A percentile compares a stretch with the other conserved stretches of the same genome.
phyloP scores from a whole-genome alignment of 2,888 invertebrate genomes.

The Thereva nobilitata region DNA sequence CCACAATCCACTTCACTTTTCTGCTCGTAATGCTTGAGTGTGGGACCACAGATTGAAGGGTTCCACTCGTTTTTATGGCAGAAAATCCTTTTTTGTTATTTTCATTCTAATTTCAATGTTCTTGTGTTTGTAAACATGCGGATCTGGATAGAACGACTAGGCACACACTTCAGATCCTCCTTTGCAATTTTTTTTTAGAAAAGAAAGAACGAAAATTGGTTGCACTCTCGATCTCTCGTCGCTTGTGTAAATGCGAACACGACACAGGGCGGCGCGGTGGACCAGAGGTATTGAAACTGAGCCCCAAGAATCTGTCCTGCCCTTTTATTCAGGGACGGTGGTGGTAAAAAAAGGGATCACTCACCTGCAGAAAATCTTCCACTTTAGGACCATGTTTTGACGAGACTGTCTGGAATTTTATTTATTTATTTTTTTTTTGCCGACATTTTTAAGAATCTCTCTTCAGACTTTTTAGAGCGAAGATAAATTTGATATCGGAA shows the following conservation, averaged over 20 bases:
- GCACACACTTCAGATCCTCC: slow-evolving; percentile 8
- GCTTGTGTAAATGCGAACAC: slow-evolving; percentile 2
- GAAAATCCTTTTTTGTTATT: neutral
- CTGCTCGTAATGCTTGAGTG: slow-evolving; percentile 11
- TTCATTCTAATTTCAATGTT: neutral
- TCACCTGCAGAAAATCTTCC: slow-evolving; percentile 32
- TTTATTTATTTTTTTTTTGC: slow-evolving; percentile 6
- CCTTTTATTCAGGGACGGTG: neutral
- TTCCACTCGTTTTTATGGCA: slow-evolving; percentile 11
- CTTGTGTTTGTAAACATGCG: slow-evolving; percentile 18
- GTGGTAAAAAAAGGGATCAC: slow-evolving; percentile 25
- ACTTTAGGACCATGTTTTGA: slow-evolving; percentile 22
- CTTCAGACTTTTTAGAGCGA: slow-evolving; percentile 15
- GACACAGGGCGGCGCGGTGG: neutral
- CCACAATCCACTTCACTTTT: neutral
- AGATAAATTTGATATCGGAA: slow-evolving; percentile 22
- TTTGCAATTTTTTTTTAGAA: slow-evolving; percentile 1
- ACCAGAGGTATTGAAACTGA: neutral
- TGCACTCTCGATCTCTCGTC: slow-evolving; percentile 4
- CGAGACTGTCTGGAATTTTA: slow-evolving; percentile 20
- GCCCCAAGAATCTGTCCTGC: neutral
- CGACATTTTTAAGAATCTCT: neutral
- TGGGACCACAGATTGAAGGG: slow-evolving; percentile 29
- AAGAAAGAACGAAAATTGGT: slow-evolving; percentile 5
- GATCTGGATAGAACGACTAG: slow-evolving; percentile 14